Conservation (phyloP, 2,797 vertebrate species). For the Oreochromis grahami region DNA sequence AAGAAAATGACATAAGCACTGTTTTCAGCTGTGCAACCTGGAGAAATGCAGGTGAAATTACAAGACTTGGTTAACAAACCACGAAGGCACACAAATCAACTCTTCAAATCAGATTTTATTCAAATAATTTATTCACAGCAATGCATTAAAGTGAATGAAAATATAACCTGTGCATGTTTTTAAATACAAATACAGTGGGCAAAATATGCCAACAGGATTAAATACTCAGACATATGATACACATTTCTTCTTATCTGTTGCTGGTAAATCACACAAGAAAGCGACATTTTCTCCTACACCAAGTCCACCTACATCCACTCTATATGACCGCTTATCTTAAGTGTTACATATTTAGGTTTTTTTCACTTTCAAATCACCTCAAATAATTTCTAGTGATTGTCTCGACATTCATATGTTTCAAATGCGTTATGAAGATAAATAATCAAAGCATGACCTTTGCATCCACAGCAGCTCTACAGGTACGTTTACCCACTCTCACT, state of each 20-base stretch:
- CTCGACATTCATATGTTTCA: not conserved
- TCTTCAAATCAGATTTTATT: constrained; percentile 37
- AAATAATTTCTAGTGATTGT: constrained; percentile 25
- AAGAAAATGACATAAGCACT: accelerated
- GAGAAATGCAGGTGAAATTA: not conserved
- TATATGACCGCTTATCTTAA: not conserved
- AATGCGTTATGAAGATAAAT: accelerated
- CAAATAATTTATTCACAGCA: constrained; percentile 66
- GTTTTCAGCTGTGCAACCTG: not conserved
- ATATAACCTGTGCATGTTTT: constrained; percentile 43
- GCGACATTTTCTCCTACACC: not conserved
- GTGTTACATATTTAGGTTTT: not conserved
- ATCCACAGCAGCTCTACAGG: not conserved
- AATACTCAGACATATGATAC: not conserved
- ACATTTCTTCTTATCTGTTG: not conserved
- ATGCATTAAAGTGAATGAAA: constrained; percentile 47
- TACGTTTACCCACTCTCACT: accelerated
- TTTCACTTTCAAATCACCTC: not conserved
- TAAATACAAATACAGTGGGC: constrained; percentile 52
- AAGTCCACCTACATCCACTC: not conserved
- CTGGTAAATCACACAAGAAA: not conserved
- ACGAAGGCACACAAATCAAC: not conserved
- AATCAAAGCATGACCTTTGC: not conserved
- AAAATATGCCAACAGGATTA: constrained; percentile 45
- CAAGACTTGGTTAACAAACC: not conserved